phyloP scores from a whole-genome alignment of 1,140 invertebrate genomes.

The Adelges cooleyi region DNA sequence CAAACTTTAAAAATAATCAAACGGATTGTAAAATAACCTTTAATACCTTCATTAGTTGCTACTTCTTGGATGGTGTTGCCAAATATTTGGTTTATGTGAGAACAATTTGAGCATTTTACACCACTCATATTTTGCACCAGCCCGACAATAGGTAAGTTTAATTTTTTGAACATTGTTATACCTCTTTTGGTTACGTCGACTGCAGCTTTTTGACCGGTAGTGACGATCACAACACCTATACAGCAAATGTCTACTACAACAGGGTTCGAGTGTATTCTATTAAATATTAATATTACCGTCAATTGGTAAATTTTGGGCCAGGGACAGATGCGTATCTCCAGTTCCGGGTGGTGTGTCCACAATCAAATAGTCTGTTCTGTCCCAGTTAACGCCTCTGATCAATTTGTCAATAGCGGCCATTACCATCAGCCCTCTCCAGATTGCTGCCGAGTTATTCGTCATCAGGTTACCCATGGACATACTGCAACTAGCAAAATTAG shows the following conservation, averaged over 20 bases:
- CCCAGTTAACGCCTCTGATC: slow-evolving; percentile 70
- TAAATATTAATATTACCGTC: slow-evolving; percentile 43
- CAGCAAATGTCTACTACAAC: too few species aligned
- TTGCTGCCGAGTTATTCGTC: slow-evolving; percentile 60
- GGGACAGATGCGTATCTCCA: slow-evolving; percentile 77
- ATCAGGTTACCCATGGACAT: slow-evolving; percentile 88
- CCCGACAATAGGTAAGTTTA: slow-evolving; percentile 67
- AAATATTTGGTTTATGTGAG: slow-evolving; percentile 48
- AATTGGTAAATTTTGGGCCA: slow-evolving; percentile 76
- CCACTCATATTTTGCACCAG: slow-evolving; percentile 77
- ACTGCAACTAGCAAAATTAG: slow-evolving; percentile 39
- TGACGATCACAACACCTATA: slow-evolving; percentile 63
- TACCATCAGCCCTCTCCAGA: slow-evolving; percentile 87
- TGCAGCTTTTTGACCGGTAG: slow-evolving; percentile 72
- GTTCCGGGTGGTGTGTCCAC: slow-evolving; percentile 87
- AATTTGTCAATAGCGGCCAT: slow-evolving; percentile 85
- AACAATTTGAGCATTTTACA: slow-evolving; percentile 59
- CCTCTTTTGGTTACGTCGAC: slow-evolving; percentile 68
- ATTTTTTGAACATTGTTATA: slow-evolving; percentile 65
- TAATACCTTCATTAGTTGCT: slow-evolving; percentile 38
- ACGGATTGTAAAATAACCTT: slow-evolving; percentile 20
- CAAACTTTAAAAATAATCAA: background rate
- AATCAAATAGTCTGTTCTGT: slow-evolving; percentile 64
- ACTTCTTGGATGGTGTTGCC: slow-evolving; percentile 45
- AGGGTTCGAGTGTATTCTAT: too few species aligned